phyloP scores from a whole-genome alignment of 2,113 vertebrate species.

The Cinclus cinclus region DNA sequence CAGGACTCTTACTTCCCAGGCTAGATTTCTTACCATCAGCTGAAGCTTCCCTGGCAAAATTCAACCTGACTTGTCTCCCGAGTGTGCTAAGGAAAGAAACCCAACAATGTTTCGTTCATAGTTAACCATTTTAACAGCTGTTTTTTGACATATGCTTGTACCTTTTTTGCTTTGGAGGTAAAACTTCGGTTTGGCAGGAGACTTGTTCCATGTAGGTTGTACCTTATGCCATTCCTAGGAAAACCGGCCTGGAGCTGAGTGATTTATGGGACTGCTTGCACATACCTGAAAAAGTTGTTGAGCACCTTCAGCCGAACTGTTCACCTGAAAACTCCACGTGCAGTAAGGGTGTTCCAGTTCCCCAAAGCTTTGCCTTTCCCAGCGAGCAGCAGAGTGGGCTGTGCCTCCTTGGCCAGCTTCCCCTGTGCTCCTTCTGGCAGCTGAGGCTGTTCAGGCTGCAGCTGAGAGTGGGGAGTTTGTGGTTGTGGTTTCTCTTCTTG shows the following conservation, averaged over 20 bases:
- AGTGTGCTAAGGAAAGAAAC: neutral
- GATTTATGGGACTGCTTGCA: neutral
- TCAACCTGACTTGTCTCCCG: neutral
- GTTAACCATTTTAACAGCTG: neutral
- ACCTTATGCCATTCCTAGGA: neutral
- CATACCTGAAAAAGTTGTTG: neutral
- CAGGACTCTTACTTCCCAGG: neutral
- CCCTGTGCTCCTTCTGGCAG: neutral
- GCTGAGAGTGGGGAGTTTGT: accelerated
- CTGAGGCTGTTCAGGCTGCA: neutral
- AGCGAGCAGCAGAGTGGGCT: accelerated
- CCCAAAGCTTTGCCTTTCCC: neutral
- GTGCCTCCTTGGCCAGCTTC: neutral
- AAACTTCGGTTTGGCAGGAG: neutral
- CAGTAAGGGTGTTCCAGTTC: neutral
- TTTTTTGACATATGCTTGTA: neutral
- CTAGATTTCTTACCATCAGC: neutral
- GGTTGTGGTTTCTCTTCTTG: neutral
- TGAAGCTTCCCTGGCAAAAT: neutral
- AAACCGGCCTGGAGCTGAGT: neutral
- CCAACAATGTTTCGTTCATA: accelerated
- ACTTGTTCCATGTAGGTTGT: neutral
- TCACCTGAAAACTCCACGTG: neutral
- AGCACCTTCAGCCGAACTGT: neutral
- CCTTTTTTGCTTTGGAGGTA: neutral